Evolutionary conservation across 1,140 invertebrate genomes (phyloP), one percentile per base, ranked within the genome.

Genomic region (Gryon sp.): DNA sequence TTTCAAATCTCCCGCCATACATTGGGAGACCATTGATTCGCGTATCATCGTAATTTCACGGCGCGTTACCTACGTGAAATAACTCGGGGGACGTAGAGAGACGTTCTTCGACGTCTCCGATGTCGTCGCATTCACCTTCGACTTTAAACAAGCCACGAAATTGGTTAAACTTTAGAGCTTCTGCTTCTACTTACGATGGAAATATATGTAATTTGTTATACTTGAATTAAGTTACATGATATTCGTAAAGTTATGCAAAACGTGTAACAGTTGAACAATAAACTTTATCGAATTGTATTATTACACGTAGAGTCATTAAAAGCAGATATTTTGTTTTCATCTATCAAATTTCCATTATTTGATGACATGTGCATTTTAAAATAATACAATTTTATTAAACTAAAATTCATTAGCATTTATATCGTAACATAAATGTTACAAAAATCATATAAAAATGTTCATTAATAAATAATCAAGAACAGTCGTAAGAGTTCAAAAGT

Each of bases 21-120:
- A 76, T 72, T 78, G 76, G 66, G 75, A 81, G 77, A 84, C 83
- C 85, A 87, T 88, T 88, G 85, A 88, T 88, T 88, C 84, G 86
- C 83, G 84, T 84, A 87, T 87, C 86, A 87, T 88, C 86, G 86
- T 88, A 88, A 88, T 88, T 88, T 88, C 87, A 88, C 86, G 87
- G 85, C 84, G 85, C 87, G 87, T 88, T 88, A 88, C 86, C 84
- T 87, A 86, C 84, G 83, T 85, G 86, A 88, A 87, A 87, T 88
- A 86, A 87, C 86, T 87, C 83, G 82, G 66, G 85, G 85, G 86
- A 85, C 80, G 80, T 70, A 18, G 50, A 76, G 63, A 73, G 62
- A 73, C 62, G 68, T 70, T 66, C 69, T 55, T 68, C 70, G 73
- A 70, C 57, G 55, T 69, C 70, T 78, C 59, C 59, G 53, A 59